These are phyloP conservation scores for Chrysolina oricalcia DNA, from an alignment of 2,888 invertebrate genomes.

Conservation along the genomic window DNA sequence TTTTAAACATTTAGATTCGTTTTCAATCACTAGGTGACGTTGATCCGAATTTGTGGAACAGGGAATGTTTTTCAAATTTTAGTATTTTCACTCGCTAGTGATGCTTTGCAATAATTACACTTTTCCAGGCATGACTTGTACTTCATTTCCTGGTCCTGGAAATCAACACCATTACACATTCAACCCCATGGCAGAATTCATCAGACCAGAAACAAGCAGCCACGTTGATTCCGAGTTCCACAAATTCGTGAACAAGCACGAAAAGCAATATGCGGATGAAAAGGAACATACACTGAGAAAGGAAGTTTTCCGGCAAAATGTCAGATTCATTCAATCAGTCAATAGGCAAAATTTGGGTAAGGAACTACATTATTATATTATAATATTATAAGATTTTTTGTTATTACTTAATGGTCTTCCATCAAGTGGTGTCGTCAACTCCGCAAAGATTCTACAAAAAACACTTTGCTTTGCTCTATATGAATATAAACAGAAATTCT, in stretches of 20 bases:
- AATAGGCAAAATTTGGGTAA: constrained; percentile 67
- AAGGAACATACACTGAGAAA: constrained; percentile 82
- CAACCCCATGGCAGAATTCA: constrained; percentile 95
- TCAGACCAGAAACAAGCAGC: constrained; percentile 79
- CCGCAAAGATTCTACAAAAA: no score
- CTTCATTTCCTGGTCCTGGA: constrained; percentile 91
- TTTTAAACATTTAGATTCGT: no score
- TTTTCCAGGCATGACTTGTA: constrained; percentile 78
- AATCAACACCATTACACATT: constrained; percentile 84
- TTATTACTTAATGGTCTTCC: no score
- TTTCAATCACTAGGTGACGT: no score
- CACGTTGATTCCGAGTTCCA: constrained; percentile 86
- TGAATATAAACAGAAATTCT: no score
- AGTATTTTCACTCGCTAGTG: background rate
- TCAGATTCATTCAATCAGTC: constrained; percentile 75
- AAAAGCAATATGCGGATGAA: constrained; percentile 78
- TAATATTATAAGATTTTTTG: no score
- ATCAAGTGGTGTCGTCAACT: no score
- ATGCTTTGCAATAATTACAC: no score
- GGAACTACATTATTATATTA: background rate
- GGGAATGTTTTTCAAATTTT: background rate
- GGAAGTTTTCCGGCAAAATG: constrained; percentile 89
- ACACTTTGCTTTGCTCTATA: no score
- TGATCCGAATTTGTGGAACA: no score
- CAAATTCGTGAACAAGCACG: constrained; percentile 83